A percentile compares a stretch with the other conserved stretches of the same genome.
phyloP scores from a whole-genome alignment of 2,888 invertebrate genomes.

The Philonicus albiceps region DNA sequence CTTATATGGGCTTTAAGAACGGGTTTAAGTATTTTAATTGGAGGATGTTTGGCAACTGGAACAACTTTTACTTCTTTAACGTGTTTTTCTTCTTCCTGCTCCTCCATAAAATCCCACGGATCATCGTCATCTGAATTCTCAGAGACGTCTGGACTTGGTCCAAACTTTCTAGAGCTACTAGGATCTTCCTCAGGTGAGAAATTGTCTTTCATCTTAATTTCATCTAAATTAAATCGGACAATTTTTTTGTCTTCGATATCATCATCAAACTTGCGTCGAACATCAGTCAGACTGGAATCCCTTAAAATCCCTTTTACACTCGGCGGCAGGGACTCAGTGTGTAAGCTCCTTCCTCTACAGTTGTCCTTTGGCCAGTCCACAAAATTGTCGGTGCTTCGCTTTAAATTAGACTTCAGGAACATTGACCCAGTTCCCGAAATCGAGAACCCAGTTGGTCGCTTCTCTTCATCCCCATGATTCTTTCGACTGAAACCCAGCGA shows the following conservation, averaged over 20 bases:
- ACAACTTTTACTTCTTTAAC: constrained; percentile 61
- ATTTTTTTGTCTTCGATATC: constrained; percentile 77
- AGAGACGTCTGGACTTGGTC: constrained; percentile 57
- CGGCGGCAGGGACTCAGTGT: constrained; percentile 50
- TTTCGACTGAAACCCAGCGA: constrained; percentile 35
- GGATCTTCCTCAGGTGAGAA: constrained; percentile 56
- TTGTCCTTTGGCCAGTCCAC: constrained; percentile 45
- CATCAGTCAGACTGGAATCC: constrained; percentile 66
- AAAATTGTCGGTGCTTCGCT: constrained; percentile 51
- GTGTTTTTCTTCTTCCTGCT: constrained; percentile 60
- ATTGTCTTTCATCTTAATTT: constrained; percentile 50
- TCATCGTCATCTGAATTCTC: constrained; percentile 56
- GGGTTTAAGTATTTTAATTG: constrained; percentile 9
- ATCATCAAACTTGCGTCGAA: constrained; percentile 53
- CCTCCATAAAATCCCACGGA: constrained; percentile 55
- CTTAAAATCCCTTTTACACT: constrained; percentile 70
- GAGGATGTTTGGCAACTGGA: constrained; percentile 58
- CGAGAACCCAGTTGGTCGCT: constrained; percentile 60
- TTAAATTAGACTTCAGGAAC: constrained; percentile 69
- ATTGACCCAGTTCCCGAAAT: constrained; percentile 69
- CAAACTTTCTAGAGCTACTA: constrained; percentile 53
- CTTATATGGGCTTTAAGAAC: constrained; percentile 34
- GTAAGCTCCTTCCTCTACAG: constrained; percentile 47
- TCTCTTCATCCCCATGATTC: constrained; percentile 45
- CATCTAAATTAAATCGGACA: constrained; percentile 71